Evolutionary conservation across 2,797 vertebrate species (phyloP).

Genomic region (Cichlasoma orientale): DNA sequence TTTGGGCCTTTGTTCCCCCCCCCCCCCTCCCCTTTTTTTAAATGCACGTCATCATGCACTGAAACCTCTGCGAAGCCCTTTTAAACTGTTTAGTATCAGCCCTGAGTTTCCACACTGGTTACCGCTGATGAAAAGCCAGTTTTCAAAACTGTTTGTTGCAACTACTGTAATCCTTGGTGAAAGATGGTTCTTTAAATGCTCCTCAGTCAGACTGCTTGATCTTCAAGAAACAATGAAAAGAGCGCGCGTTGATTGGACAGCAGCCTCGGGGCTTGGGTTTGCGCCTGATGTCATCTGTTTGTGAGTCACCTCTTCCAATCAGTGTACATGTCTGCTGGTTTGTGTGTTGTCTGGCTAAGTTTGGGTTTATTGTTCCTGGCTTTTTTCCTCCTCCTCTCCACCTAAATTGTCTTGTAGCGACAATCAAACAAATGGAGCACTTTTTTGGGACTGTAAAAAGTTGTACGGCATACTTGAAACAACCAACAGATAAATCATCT

Average conservation of each 20-base stretch:
- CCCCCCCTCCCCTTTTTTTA: neutral
- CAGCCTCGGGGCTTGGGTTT: conserved; percentile 13
- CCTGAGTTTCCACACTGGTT: conserved; percentile 5
- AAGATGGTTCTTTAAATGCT: conserved; percentile 33
- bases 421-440: neutral
- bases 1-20: neutral
- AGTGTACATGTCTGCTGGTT: conserved; percentile 1
- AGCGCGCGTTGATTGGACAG: conserved; percentile 35
- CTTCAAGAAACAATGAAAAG: conserved; percentile 50
- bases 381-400: neutral
- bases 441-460: neutral
- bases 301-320: conserved; percentile 15
- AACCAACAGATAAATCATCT: neutral
- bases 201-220: conserved; percentile 23
- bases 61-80: neutral
- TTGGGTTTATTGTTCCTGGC: neutral
- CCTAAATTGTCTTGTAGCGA: neutral
- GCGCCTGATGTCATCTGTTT: conserved; percentile 24
- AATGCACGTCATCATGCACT: neutral
- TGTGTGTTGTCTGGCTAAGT: neutral
- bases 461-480: neutral
- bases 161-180: conserved; percentile 39
- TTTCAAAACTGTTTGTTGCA: conserved; percentile 3
- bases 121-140: conserved; percentile 26
- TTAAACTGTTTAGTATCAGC: conserved; percentile 1